Evolutionary conservation across 2,888 invertebrate species (phyloP).

Genomic region (Teleiodes luculella): DNA sequence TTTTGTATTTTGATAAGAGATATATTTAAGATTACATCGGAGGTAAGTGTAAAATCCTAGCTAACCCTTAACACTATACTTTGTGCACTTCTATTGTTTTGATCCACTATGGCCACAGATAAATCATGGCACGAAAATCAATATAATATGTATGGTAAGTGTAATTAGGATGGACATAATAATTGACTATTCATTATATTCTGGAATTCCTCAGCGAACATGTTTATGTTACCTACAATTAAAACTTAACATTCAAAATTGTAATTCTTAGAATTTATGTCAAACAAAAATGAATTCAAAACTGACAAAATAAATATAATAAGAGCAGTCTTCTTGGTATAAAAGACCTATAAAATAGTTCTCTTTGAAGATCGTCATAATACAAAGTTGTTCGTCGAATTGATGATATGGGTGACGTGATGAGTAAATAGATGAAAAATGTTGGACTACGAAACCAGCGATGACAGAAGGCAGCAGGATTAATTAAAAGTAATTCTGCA

Average conservation of each 20-base stretch:
- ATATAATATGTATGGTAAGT: too few relatives aligned
- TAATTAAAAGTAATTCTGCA: too few relatives aligned
- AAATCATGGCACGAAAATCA: neutral
- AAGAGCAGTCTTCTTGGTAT: neutral
- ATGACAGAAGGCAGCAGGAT: too few relatives aligned
- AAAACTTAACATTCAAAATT: too few relatives aligned
- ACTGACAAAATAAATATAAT: neutral
- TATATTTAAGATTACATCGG: neutral
- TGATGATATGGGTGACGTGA: neutral
- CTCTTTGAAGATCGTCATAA: neutral
- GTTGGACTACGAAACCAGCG: slow-evolving; percentile 3
- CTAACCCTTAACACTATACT: slow-evolving; percentile 11
- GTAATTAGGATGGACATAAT: neutral
- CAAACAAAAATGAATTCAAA: neutral
- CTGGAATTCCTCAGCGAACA: neutral
- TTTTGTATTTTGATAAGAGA: neutral
- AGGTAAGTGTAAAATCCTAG: slow-evolving; percentile 6
- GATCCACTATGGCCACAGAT: neutral
- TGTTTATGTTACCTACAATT: too few relatives aligned
- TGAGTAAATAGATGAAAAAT: neutral
- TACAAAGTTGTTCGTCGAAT: neutral
- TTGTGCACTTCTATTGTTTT: slow-evolving; percentile 8
- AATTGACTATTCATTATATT: neutral
- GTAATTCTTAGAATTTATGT: too few relatives aligned
- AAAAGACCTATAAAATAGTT: neutral